Evolutionary conservation across 2,113 vertebrate species (phyloP).

Genomic region (Cygnus atratus): DNA sequence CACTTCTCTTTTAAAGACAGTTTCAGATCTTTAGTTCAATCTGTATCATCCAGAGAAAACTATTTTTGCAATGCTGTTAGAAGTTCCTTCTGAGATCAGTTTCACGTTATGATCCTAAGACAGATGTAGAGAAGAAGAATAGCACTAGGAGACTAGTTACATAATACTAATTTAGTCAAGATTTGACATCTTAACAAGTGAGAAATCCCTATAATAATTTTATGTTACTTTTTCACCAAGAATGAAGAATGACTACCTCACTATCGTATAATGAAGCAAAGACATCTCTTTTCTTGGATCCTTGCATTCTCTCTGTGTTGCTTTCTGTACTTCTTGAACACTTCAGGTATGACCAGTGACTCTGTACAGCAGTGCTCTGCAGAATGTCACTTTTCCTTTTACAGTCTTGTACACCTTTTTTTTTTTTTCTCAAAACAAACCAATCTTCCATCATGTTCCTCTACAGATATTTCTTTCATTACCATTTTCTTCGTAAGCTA

Average conservation of each 20-base stretch:
- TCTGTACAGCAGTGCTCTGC: background rate
- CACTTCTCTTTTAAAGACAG: background rate
- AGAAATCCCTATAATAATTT: slow-evolving; percentile 4
- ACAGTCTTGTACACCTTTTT: background rate
- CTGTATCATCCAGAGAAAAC: background rate
- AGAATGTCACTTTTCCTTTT: background rate
- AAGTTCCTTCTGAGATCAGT: background rate
- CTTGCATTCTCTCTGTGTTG: background rate
- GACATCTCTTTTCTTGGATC: background rate
- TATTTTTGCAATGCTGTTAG: background rate
- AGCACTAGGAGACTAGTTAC: background rate
- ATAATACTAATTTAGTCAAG: slow-evolving; percentile 11
- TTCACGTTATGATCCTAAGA: slow-evolving; percentile 1
- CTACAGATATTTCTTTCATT: background rate
- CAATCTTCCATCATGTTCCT: background rate
- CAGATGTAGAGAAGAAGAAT: background rate
- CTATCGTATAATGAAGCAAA: background rate
- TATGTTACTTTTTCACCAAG: background rate
- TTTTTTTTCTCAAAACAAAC: background rate
- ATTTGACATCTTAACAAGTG: background rate
- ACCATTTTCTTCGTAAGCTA: background rate
- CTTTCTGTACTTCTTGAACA: background rate
- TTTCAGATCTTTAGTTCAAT: background rate
- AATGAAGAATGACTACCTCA: background rate
- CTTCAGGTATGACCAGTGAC: background rate